Evolutionary conservation across 2,888 invertebrate species (phyloP), one percentile per base, ranked within the genome.

Genomic region (Proisotoma minuta): DNA sequence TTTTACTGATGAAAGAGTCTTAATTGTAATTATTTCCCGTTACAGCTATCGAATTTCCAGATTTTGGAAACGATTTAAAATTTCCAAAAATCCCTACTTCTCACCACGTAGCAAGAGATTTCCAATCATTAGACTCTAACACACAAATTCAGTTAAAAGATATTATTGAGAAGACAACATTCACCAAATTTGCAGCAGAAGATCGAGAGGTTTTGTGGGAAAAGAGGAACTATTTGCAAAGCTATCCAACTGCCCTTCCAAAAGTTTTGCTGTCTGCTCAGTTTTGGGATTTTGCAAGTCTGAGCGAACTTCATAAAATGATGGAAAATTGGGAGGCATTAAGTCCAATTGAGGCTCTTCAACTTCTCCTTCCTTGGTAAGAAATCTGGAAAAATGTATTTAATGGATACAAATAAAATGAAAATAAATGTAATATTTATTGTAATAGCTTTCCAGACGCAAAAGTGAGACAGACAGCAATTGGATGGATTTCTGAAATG

Each of bases 321-420:
- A 77, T 99, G n/a, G 82, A 85, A 47, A 84, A 86, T n/a, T 99
- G 98, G 96, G 82, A 84, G 68, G 85, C 87, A 2, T 82, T 97
- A 29, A 85, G 87, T 59, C 92, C 96, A 0, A 83, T 93, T 62
- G 89, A 93, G 79, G 92, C 97, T 1, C 82, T 99, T 75, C 92
- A 97, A 77, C 80, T 99, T 59, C 82, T 99, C 59, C 79, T 98
- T 68, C 97, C 98, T 26, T 90, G 92, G 91, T 92, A 80, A 79
- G 79, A 43, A 15, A 34, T 8, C 8, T 10, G 8, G 34, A 34
- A 34, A 15, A 10, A 10, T 15, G 15, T 34, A 15, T 15, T 15
- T 10, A 34, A 34, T 34, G 34, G 15, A 34, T 58, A 5, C 27
- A 24, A 18, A 53, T 23, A 23, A 29, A 8, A 54, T 24, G 29